Evolutionary conservation across 2,888 invertebrate genomes (phyloP).

Genomic region (Macaria notata): DNA sequence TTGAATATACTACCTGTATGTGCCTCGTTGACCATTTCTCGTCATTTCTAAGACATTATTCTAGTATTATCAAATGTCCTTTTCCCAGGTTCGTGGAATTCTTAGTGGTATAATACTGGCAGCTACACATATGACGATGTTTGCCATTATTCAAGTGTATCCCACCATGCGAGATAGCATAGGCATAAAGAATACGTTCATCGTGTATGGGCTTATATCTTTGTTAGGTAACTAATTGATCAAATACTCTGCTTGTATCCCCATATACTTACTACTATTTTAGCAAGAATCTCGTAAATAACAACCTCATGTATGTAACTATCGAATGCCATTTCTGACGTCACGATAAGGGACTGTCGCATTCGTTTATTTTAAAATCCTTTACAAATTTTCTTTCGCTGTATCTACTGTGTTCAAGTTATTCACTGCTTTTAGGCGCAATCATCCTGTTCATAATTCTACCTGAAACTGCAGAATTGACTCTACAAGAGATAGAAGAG

Average conservation of each 20-base stretch:
- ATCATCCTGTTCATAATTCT: slow-evolving; percentile 80
- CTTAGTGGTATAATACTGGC: slow-evolving; percentile 82
- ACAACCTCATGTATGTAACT: too few relatives aligned
- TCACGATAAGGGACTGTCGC: too few relatives aligned
- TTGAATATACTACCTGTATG: too few relatives aligned
- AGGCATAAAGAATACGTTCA: slow-evolving; percentile 40
- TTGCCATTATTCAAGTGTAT: slow-evolving; percentile 41
- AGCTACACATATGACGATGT: slow-evolving; percentile 44
- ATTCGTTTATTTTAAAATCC: too few relatives aligned
- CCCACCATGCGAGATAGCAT: slow-evolving; percentile 38
- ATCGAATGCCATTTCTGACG: too few relatives aligned
- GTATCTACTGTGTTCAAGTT: too few relatives aligned
- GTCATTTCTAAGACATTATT: too few relatives aligned
- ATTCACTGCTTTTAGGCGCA: slow-evolving; percentile 53
- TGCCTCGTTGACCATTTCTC: neutral
- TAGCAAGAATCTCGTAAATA: too few relatives aligned
- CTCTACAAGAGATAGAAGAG: slow-evolving; percentile 86
- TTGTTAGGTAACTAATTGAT: slow-evolving; percentile 42
- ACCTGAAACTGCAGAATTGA: slow-evolving; percentile 84
- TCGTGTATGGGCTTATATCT: slow-evolving; percentile 45
- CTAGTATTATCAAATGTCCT: too few relatives aligned
- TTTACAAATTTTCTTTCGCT: too few relatives aligned
- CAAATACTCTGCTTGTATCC: too few relatives aligned
- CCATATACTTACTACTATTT: too few relatives aligned
- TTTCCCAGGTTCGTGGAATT: slow-evolving; percentile 79